Percentiles rank a stretch among this genome's conserved stretches.
Evolutionary conservation across 2,797 vertebrate genomes (phyloP).

Genomic region (Phaenicophaeus curvirostris): DNA sequence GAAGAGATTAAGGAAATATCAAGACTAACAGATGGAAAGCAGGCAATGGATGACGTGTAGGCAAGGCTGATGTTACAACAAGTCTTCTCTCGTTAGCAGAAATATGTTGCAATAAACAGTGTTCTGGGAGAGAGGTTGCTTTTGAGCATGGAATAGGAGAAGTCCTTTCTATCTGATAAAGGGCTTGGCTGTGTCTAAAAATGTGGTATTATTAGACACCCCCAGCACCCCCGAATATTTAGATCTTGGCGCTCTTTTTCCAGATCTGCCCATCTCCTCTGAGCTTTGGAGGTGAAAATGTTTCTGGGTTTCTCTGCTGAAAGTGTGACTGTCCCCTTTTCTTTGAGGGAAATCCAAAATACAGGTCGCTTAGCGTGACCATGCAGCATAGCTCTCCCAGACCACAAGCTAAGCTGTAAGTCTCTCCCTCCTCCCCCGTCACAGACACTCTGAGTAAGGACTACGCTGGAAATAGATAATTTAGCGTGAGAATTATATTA

Average conservation of each 20-base stretch:
- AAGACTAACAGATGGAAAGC: slow-evolving; percentile 60
- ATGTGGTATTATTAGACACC: not conserved
- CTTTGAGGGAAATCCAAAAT: not conserved
- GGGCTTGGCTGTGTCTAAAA: not conserved
- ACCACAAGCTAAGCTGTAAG: not conserved
- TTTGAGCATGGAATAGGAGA: not conserved
- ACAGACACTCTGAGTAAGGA: not conserved
- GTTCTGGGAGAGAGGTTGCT: not conserved
- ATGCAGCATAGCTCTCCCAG: not conserved
- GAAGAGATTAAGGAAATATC: slow-evolving; percentile 62
- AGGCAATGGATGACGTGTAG: slow-evolving; percentile 58
- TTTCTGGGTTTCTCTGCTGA: not conserved
- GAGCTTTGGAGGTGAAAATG: not conserved
- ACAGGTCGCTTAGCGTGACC: not conserved
- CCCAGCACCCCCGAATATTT: not conserved
- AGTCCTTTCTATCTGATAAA: not conserved
- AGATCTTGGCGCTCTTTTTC: not conserved
- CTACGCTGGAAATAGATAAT: not conserved
- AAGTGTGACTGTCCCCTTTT: accelerated
- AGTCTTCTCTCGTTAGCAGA: slow-evolving; percentile 60
- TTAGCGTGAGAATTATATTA: slow-evolving; percentile 11
- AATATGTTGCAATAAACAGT: slow-evolving; percentile 39
- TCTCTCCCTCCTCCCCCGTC: not conserved
- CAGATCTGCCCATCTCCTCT: not conserved
- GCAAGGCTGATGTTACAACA: slow-evolving; percentile 63